Base-by-base conservation (phyloP, 2,797 vertebrate species). In the Cossypha caffra region DNA sequence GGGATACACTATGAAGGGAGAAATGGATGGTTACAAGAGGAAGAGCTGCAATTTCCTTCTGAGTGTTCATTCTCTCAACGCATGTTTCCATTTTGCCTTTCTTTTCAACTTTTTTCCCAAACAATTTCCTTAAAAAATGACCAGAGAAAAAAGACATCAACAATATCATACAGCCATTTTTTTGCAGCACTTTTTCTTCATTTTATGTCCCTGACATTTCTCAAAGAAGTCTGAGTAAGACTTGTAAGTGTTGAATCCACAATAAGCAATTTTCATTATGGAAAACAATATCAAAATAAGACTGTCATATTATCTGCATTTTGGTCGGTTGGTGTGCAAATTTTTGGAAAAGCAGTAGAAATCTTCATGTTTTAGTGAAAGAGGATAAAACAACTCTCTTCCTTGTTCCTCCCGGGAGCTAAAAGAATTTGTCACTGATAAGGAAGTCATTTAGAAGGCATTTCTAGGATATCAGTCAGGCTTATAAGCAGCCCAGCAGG, bases 401-500 rank as follows among this genome's bases (percentile, higher is more conserved):
- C 16, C 62, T 90, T 78, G 42, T 66, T 92, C 66, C 95, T 94
- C 87, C 71, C 86, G 93, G 91, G 95, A 95, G 69, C 68, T 84
- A n/a, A 94, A 96, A 94, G 93, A 88, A 95, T 95, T 93, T 91
- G 93, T 84, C 73, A 69, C 89, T 95, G 95, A 96, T 96, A 97
- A 96, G 89, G 76, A 91, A 94, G 91, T 93, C n/a, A 96, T 96
- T 96, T 95, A 96, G 95, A 97, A 97, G 95, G 85, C 93, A 95
- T 95, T 95, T 96, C 92, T 95, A 93, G 78, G 89, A 91, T 97
- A 96, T 96, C 96, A 96, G 91, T 97, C 78, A 92, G 85, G 54
- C 95, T 95, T 96, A 94, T 94, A 95, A 93, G 94, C 92, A 86
- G 87, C 92, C 35, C 95, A 93, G 91, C 85, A 88, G 85, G 92